These are phyloP conservation scores for Nowickia ferox DNA, from an alignment of 2,888 invertebrate genomes.

Conservation along the genomic window DNA sequence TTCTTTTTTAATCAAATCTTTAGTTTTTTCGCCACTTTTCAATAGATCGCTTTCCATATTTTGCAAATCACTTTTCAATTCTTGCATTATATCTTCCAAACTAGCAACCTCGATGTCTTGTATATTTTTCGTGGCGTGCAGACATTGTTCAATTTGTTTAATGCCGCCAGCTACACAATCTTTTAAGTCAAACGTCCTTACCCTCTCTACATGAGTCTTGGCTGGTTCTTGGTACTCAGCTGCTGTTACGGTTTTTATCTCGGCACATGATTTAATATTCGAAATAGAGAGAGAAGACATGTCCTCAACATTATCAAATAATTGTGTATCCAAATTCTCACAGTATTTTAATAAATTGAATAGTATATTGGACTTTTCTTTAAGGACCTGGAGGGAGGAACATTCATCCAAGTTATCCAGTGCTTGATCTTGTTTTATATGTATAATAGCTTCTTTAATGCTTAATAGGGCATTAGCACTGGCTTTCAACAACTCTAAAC, in stretches of 20 bases:
- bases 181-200: constrained; percentile 72
- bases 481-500: constrained; percentile 71
- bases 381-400: constrained; percentile 73
- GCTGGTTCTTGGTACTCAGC: constrained; percentile 16
- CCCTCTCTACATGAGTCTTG: constrained; percentile 66
- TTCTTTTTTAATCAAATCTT: constrained; percentile 65
- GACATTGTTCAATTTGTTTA: constrained; percentile 79
- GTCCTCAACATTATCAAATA: constrained; percentile 84
- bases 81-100: constrained; percentile 77
- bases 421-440: constrained; percentile 74
- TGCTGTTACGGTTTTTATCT: constrained; percentile 73
- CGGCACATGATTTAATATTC: constrained; percentile 85
- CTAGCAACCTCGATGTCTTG: constrained; percentile 74
- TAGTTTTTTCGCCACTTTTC: constrained; percentile 67
- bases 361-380: constrained; percentile 74
- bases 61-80: constrained; percentile 77
- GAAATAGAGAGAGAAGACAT: constrained; percentile 86
- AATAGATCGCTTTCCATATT: constrained; percentile 75
- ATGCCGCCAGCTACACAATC: constrained; percentile 78
- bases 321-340: constrained; percentile 77
- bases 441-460: constrained; percentile 76
- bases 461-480: constrained; percentile 75
- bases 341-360: constrained; percentile 77
- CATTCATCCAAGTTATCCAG: constrained; percentile 73
- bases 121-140: constrained; percentile 75